Evolutionary conservation across 2,113 vertebrate genomes (phyloP).

Genomic region (Potamarius usumacintae): DNA sequence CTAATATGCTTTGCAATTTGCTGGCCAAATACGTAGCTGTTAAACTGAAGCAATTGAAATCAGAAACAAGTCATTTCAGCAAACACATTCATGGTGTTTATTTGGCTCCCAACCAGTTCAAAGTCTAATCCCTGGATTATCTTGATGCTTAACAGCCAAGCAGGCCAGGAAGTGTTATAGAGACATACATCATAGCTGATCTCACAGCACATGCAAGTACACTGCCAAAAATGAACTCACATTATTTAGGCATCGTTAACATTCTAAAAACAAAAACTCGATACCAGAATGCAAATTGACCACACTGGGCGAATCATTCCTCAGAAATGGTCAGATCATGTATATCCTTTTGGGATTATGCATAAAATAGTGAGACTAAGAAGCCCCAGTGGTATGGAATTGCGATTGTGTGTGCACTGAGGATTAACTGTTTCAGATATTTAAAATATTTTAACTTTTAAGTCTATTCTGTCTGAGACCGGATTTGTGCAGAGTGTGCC

Average conservation of each 20-base stretch:
- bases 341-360: background rate
- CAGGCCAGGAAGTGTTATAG: constrained; percentile 8
- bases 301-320: background rate
- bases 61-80: background rate
- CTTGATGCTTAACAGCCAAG: background rate
- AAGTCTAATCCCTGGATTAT: constrained; percentile 17
- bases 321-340: background rate
- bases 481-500: too few species aligned
- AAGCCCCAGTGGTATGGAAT: constrained; percentile 3
- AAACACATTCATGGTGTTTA: background rate
- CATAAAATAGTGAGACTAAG: background rate
- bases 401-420: constrained; percentile 9
- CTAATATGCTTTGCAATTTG: background rate
- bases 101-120: constrained; percentile 9
- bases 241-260: background rate
- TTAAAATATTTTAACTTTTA: too few species aligned
- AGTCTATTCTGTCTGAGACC: too few species aligned
- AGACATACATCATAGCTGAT: constrained; percentile 16
- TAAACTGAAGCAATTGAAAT: background rate
- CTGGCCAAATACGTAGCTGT: background rate
- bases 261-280: constrained; percentile 9
- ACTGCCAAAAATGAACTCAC: background rate
- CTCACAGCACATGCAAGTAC: background rate
- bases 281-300: background rate
- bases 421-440: constrained; percentile 14